These are phyloP conservation scores for Sceliomorpha sp. DNA, from an alignment of 2,888 invertebrate species.

Conservation along the genomic window DNA sequence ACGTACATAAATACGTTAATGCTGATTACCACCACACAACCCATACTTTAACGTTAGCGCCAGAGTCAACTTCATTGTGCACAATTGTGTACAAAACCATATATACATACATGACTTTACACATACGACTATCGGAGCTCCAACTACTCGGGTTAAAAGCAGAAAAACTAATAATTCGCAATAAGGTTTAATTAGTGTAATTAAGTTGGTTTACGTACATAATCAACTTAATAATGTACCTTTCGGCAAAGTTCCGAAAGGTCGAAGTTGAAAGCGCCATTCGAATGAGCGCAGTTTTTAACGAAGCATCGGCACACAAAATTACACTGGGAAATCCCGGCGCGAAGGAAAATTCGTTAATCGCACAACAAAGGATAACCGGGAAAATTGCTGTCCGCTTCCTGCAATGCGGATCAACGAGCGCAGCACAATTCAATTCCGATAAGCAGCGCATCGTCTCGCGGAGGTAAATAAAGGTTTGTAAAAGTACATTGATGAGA, in stretches of 20 bases:
- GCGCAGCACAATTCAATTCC: no score
- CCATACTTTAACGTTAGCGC: no score
- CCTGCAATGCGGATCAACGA: background rate
- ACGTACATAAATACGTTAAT: no score
- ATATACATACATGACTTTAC: no score
- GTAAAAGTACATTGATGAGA: slow-evolving; percentile 40
- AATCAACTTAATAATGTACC: slow-evolving; percentile 37
- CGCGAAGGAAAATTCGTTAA: slow-evolving; percentile 8
- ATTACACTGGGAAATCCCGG: slow-evolving; percentile 13
- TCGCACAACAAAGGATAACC: background rate
- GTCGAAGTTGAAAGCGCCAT: slow-evolving; percentile 29
- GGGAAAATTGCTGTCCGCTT: slow-evolving; percentile 2
- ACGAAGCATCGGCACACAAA: slow-evolving; percentile 20
- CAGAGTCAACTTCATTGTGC: no score
- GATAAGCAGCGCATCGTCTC: slow-evolving; percentile 16
- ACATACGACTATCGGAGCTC: no score
- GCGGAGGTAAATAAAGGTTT: slow-evolving; percentile 15
- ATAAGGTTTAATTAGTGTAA: no score
- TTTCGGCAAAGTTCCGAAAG: slow-evolving; percentile 23
- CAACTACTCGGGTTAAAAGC: no score
- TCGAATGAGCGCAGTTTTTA: slow-evolving; percentile 30
- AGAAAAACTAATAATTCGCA: no score
- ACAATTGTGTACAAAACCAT: no score
- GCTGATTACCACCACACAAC: no score
- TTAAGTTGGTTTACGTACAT: slow-evolving; percentile 33